Base-by-base conservation (phyloP, 2,888 invertebrate genomes). In the Saturnia japonica region DNA sequence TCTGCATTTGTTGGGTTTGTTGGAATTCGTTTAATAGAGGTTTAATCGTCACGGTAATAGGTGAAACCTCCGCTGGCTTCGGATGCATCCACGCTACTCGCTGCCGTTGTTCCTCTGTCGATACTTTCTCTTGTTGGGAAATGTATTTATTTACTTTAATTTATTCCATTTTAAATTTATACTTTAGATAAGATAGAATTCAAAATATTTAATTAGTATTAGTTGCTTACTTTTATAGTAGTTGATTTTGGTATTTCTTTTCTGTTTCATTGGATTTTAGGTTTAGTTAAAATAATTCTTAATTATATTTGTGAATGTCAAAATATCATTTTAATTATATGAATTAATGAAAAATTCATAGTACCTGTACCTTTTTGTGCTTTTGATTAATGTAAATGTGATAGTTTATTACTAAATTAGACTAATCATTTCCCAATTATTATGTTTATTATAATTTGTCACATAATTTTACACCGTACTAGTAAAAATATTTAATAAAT, bases 1-100 rank as follows among this genome's bases (percentile, higher is more conserved):
- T 22, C 64, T 40, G n/a, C 64, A 64, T 64, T 40, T n/a, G 25
- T 60, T 43, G 25, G n/a, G 42, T 42, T 76, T 82, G 83, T 77
- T 77, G 87, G 88, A 81, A 90, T 88, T 87, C 88, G 79, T 85
- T 85, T 90, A 91, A 91, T 90, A 85, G 83, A 74, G 79, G 81
- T 83, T 86, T 89, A 90, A 89, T 89, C 84, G 85, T 86, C 80
- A 83, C 80, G 80, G 87, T 91, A 91, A 91, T 91, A 81, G 90
- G 91, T 88, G 91, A 92, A 91, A 92, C 86, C 88, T 85, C 85
- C 79, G 81, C 73, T 76, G 68, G 34, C 47, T 51, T 66, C 47
- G 25, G 68, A 68, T 54, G 57, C 54, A 34, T 68, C 47, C 68
- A 68, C 40, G 47, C 34, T 25, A 40, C 40, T 22, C 67, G 11